A percentile compares a stretch with the other conserved stretches of the same genome.
Conservation (phyloP, 2,888 invertebrate genomes). For the Hypsopygia costalis region DNA sequence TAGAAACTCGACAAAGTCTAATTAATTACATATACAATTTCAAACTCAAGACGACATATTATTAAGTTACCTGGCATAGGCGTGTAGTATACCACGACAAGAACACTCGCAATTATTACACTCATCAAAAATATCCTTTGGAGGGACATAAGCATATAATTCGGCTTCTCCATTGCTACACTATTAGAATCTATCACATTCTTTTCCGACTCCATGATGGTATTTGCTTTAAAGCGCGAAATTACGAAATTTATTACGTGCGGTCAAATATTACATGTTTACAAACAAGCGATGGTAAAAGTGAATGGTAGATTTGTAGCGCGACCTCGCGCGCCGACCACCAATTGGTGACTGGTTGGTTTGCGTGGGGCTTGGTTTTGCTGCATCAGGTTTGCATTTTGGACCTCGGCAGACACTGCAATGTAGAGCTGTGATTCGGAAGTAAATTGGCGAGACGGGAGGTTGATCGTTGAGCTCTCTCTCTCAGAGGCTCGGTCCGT, state of each 20-base stretch:
- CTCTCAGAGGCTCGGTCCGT: conserved; percentile 35
- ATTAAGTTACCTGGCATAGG: conserved; percentile 83
- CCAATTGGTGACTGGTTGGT: conserved; percentile 57
- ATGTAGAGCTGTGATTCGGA: conserved; percentile 53
- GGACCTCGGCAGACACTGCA: conserved; percentile 18
- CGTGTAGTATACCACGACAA: conserved; percentile 85
- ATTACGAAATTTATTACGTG: not conserved
- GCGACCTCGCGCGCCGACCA: conserved; percentile 66
- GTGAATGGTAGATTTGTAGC: conserved; percentile 24
- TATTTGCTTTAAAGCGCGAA: not conserved
- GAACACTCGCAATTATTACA: conserved; percentile 83
- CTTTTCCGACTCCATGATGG: conserved; percentile 55
- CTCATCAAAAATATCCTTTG: conserved; percentile 83
- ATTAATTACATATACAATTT: not conserved
- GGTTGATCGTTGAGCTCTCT: conserved; percentile 36
- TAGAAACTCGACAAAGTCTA: not conserved
- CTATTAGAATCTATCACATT: conserved; percentile 33
- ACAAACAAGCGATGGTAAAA: not conserved
- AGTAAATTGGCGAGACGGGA: conserved; percentile 46
- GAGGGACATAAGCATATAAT: conserved; percentile 80
- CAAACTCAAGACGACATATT: conserved; percentile 4
- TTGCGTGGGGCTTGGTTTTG: conserved; percentile 31
- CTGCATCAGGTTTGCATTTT: conserved; percentile 28
- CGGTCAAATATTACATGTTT: conserved; percentile 34
- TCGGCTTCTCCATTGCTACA: conserved; percentile 58